Conservation (phyloP, 2,888 invertebrate genomes). For the Anoplius nigerrimus region DNA sequence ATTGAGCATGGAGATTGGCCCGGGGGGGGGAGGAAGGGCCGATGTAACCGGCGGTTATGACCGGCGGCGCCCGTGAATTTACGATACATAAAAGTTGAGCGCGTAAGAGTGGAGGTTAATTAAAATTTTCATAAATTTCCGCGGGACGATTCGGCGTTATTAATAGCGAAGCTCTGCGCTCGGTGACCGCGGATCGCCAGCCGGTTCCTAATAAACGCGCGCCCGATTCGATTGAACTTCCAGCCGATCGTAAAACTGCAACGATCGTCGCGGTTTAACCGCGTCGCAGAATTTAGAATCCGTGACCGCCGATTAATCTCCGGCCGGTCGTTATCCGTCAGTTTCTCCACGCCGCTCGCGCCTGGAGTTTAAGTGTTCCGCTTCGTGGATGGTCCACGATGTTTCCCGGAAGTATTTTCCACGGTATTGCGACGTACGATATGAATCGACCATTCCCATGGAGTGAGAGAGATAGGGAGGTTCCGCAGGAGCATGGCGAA, state of each 20-base stretch:
- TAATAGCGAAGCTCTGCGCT: slow-evolving; percentile 19
- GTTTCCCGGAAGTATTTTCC: slow-evolving; percentile 55
- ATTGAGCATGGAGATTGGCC: too few species aligned
- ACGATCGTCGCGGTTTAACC: slow-evolving; percentile 53
- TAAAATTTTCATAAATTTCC: neutral
- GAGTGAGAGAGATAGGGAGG: too few species aligned
- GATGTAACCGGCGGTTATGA: neutral
- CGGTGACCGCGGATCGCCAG: slow-evolving; percentile 1
- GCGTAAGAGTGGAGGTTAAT: neutral
- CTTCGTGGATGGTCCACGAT: slow-evolving; percentile 50
- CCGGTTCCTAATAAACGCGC: neutral
- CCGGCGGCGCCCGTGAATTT: neutral
- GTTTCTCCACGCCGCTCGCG: slow-evolving; percentile 58
- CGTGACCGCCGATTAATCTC: slow-evolving; percentile 66
- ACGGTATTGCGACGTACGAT: slow-evolving; percentile 51
- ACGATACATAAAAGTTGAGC: neutral
- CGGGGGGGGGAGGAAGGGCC: neutral
- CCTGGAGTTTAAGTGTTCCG: slow-evolving; percentile 59
- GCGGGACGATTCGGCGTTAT: slow-evolving; percentile 15
- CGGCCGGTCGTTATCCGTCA: slow-evolving; percentile 65
- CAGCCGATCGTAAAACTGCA: slow-evolving; percentile 28
- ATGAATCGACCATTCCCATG: slow-evolving; percentile 18
- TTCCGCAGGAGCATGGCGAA: too few species aligned
- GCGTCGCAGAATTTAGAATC: slow-evolving; percentile 64
- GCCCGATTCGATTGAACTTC: slow-evolving; percentile 36